Percentiles rank a stretch among this genome's conserved stretches.
phyloP scores from a whole-genome alignment of 2,797 vertebrate species.

The Sebastes diploproa region DNA sequence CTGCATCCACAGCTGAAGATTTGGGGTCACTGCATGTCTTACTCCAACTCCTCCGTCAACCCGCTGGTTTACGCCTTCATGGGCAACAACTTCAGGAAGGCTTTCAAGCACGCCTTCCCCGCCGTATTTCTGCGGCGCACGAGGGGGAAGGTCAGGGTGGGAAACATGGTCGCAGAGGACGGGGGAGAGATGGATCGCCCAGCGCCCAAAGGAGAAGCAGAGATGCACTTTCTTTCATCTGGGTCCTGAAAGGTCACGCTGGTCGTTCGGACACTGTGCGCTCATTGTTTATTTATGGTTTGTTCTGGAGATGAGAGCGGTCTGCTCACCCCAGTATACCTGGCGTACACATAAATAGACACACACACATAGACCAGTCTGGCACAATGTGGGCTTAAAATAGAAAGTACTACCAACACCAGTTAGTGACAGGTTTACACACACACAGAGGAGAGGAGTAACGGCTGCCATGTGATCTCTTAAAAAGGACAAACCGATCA shows the following conservation, averaged over 20 bases:
- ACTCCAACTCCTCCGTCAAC: slow-evolving; percentile 83
- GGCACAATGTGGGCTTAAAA: background rate
- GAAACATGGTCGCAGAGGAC: slow-evolving; percentile 21
- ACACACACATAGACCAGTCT: background rate
- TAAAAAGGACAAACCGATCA: background rate
- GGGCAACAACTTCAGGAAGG: slow-evolving; percentile 84
- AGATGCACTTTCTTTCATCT: slow-evolving; percentile 73
- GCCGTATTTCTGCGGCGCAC: slow-evolving; percentile 68
- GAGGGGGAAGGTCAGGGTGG: slow-evolving; percentile 39
- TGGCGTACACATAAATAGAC: background rate
- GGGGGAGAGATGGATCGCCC: slow-evolving; percentile 21
- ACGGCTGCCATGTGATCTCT: slow-evolving; percentile 21
- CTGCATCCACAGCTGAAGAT: slow-evolving; percentile 72
- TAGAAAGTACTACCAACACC: background rate
- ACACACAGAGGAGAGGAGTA: background rate
- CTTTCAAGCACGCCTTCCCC: slow-evolving; percentile 81
- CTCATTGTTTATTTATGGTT: slow-evolving; percentile 52
- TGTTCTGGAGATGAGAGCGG: slow-evolving; percentile 31
- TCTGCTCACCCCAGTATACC: background rate
- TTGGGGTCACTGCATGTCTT: slow-evolving; percentile 86
- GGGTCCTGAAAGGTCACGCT: slow-evolving; percentile 54
- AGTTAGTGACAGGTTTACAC: slow-evolving; percentile 2
- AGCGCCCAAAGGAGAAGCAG: slow-evolving; percentile 52
- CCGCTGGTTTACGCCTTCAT: slow-evolving; percentile 82
- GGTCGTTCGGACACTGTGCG: background rate